Base-by-base conservation (phyloP, 2,888 invertebrate species). In the Psococerastis gibbosa region DNA sequence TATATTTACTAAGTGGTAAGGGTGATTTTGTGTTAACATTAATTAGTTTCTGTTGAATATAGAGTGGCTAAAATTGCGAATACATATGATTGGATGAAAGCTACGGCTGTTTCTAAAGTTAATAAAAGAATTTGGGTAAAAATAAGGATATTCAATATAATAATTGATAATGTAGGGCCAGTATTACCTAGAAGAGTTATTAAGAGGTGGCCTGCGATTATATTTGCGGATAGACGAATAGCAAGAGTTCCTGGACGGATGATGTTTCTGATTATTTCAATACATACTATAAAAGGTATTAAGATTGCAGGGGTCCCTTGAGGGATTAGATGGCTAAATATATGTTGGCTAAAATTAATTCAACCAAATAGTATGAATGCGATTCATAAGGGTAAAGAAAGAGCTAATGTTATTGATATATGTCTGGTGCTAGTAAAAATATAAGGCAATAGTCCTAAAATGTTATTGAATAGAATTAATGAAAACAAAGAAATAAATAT, bases 221-320 rank as follows among this genome's bases (percentile, higher is more conserved):
- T 78, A 66, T 79, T 79, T n/a, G 78, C 78, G 3, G 73, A 69
- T 65, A 79, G 56, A 49, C 78, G 78, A 46, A 80, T 69, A 1
- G 74, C 70, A 64, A 79, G 60, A 2, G 78, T 78, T 58, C 69
- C 63, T 0, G 77, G 75, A 9, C 75, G 76, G 60, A 78, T 78
- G 50, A 76, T 52, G 64, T 77, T 78, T 53, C 77, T 79, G 62
- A 76, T 72, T 31, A 73, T 69, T 73, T 79, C 78, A 69, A 78
- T 78, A 60, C 74, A 58, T 5, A 79, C 76, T 67, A 79, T 75
- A 65, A 79, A 78, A 22, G 75, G 73, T 63, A 77, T 76, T 54
- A 79, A 53, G 52, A 70, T 53, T 4, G 53, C 47, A 0, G 78
- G 78, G 0, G 75, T 75, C 50, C 76, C 73, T 65, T 70, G 67